phyloP scores from a whole-genome alignment of 2,113 vertebrate genomes.

The Tor tambroides region DNA sequence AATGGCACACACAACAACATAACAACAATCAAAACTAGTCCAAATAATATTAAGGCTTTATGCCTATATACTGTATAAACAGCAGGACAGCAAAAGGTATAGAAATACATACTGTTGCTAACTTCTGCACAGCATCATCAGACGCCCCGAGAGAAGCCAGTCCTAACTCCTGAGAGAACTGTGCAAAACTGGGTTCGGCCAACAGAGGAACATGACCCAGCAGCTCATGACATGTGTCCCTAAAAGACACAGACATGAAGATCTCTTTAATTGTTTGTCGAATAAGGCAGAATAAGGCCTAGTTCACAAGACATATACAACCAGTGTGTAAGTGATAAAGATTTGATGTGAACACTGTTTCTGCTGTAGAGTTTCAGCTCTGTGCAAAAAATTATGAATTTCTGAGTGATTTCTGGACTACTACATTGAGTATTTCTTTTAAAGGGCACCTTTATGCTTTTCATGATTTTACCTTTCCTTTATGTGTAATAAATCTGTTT shows the following conservation, averaged over 20 bases:
- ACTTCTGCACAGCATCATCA: slow-evolving; percentile 93
- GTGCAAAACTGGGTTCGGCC: slow-evolving; percentile 96
- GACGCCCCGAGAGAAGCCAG: slow-evolving; percentile 93
- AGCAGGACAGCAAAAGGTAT: too few relatives aligned
- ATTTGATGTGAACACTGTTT: too few relatives aligned
- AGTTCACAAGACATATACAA: background rate
- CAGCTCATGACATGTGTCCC: slow-evolving; percentile 97
- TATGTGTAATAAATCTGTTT: background rate
- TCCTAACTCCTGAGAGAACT: slow-evolving; percentile 98
- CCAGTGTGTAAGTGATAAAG: background rate
- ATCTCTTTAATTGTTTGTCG: background rate
- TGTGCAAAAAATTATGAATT: background rate
- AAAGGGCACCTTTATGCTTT: background rate
- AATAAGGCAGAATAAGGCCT: background rate
- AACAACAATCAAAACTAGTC: background rate
- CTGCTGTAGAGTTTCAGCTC: too few relatives aligned
- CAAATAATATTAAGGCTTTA: background rate
- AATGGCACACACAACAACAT: slow-evolving; percentile 54
- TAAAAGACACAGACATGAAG: slow-evolving; percentile 61
- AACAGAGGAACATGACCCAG: slow-evolving; percentile 94
- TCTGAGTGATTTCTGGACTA: too few relatives aligned
- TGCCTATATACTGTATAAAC: background rate
- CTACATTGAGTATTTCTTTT: too few relatives aligned
- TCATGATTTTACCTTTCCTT: background rate
- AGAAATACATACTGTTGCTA: slow-evolving; percentile 86